Percentiles rank a stretch among this genome's conserved stretches.
These are phyloP conservation scores for Peromyscus leucopus DNA, from an alignment of 2,113 vertebrate genomes.

Conservation along the genomic window DNA sequence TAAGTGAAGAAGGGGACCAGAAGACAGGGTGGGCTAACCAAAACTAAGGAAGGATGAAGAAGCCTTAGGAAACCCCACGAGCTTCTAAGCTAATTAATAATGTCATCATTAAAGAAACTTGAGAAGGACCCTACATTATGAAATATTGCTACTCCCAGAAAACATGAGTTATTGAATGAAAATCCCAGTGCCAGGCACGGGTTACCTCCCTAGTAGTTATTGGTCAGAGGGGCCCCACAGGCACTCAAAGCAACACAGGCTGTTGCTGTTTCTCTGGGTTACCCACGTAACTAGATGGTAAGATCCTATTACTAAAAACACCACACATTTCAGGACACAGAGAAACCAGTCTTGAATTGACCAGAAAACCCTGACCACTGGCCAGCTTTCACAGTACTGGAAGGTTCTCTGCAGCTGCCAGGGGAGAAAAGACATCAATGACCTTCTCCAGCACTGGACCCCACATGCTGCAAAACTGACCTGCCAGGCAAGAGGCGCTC, in stretches of 20 bases:
- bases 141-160: background rate
- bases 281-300: background rate
- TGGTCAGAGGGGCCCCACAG: background rate
- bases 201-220: background rate
- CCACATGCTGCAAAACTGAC: background rate
- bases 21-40: background rate
- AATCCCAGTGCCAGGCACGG: background rate
- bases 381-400: background rate
- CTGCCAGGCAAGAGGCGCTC: background rate
- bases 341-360: background rate
- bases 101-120: background rate
- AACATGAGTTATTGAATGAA: background rate
- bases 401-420: background rate
- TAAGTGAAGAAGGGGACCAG: background rate
- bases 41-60: background rate
- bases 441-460: background rate
- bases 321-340: background rate
- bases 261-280: background rate
- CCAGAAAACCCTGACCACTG: background rate
- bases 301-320: background rate
- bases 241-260: background rate
- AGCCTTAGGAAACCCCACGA: background rate
- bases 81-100: background rate
- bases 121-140: background rate
- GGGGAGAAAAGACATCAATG: background rate